Evolutionary conservation across 2,888 invertebrate species (phyloP), one percentile per base, ranked within the genome.

Genomic region (Eupithecia vulgata): DNA sequence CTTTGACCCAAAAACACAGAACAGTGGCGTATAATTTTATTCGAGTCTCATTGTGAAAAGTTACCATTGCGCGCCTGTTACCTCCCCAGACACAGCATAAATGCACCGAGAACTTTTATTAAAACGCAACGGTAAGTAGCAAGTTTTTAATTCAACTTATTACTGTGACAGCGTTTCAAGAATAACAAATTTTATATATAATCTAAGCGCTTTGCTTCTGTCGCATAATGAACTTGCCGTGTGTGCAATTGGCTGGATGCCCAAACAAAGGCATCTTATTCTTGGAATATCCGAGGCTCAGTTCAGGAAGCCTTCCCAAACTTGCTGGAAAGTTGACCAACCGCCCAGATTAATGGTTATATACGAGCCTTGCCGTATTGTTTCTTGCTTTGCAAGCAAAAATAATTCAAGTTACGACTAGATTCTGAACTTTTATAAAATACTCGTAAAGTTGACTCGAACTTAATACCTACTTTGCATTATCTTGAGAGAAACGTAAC

Each of bases 321-420:
- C 72, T 81, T 82, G 74, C 79, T 77, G 74, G 79, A 78, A 76
- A 88, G 84, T 88, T 86, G 86, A 86, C 88, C 81, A 81, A 83
- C 81, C 77, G 82, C 84, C 84, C 79, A 85, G 84, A 87, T 85
- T 88, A 89, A 89, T 89, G 88, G 87, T 88, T 88, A 89, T 88
- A 85, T 88, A 88, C 84, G 86, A 82, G 82, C 86, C 82, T 86
- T 85, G 85, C 84, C 79, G 75, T 76, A 81, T 79, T 82, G 82
- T 83, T 82, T 75, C 21, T 70, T 70, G 78, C 78, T 79, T 78
- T 66, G 79, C 78, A 78, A 82, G 82, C 80, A 83, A 82, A 74
- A 83, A 85, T 85, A 83, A 82, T 81, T 81, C 78, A 76, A 77
- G 71, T 76, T 67, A 69, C 79, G 17, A 80, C 80, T 79, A 79